Percentiles rank a stretch among this genome's conserved stretches.
Conservation (phyloP, 2,888 invertebrate species). For the Hyppa rectilinea region DNA sequence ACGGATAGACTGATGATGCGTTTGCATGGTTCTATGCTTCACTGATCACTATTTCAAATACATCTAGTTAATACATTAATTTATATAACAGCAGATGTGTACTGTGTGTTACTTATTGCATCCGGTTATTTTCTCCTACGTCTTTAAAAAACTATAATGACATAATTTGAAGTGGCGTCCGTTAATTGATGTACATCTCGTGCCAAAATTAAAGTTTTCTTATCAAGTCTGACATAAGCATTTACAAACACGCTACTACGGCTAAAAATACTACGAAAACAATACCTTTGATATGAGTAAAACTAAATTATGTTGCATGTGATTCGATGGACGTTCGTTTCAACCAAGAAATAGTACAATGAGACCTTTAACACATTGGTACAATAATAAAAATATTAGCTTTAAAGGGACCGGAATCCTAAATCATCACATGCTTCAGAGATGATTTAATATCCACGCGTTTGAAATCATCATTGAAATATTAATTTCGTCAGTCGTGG, state of each 20-base stretch:
- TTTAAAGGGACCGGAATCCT: constrained; percentile 7
- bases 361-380: background rate
- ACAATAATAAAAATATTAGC: background rate
- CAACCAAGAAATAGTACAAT: background rate
- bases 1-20: constrained; percentile 78
- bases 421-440: no score
- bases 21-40: constrained; percentile 68
- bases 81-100: constrained; percentile 42
- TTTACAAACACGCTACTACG: constrained; percentile 44
- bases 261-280: constrained; percentile 29
- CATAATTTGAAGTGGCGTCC: constrained; percentile 36
- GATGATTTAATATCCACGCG: constrained; percentile 15
- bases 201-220: constrained; percentile 39
- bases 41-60: constrained; percentile 69
- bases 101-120: constrained; percentile 42
- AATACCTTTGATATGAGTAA: constrained; percentile 4
- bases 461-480: constrained; percentile 17
- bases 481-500: constrained; percentile 19
- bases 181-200: constrained; percentile 38
- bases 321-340: background rate
- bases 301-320: background rate
- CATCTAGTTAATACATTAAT: constrained; percentile 44
- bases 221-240: constrained; percentile 23
- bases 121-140: constrained; percentile 28
- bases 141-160: constrained; percentile 31